phyloP scores from a whole-genome alignment of 2,888 invertebrate genomes.

The Diarsia mendica region DNA sequence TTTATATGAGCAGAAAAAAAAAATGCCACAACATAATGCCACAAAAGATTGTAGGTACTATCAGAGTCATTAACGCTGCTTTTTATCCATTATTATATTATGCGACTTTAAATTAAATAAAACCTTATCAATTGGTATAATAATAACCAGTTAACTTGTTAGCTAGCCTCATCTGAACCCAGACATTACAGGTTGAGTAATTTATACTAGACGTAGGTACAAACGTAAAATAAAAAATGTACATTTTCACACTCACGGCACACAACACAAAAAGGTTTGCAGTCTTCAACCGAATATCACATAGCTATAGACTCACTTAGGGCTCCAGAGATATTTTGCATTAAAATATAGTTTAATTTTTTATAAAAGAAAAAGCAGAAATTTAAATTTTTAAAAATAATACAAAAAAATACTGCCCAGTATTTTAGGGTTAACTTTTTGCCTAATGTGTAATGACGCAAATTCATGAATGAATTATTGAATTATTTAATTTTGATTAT shows the following conservation, averaged over 20 bases:
- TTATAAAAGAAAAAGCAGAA: neutral
- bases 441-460: constrained; percentile 30
- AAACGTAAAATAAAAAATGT: constrained; percentile 80
- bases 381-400: neutral
- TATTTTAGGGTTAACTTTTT: constrained; percentile 36
- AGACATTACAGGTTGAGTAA: constrained; percentile 65
- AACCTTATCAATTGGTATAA: constrained; percentile 12
- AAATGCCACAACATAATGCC: neutral
- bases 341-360: neutral
- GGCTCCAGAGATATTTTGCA: constrained; percentile 68
- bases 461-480: constrained; percentile 44
- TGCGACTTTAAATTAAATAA: constrained; percentile 9
- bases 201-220: constrained; percentile 80
- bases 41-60: constrained; percentile 25
- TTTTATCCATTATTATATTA: constrained; percentile 3
- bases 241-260: constrained; percentile 83
- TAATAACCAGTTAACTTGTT: constrained; percentile 11
- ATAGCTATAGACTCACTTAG: constrained; percentile 80
- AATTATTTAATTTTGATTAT: neutral
- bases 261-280: constrained; percentile 84
- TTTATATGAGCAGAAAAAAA: neutral
- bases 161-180: constrained; percentile 61
- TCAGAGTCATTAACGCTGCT: constrained; percentile 8
- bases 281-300: constrained; percentile 89
- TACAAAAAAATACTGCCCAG: neutral